Base-by-base conservation (phyloP, 1,140 invertebrate genomes). In the Protaetia brevitarsis region DNA sequence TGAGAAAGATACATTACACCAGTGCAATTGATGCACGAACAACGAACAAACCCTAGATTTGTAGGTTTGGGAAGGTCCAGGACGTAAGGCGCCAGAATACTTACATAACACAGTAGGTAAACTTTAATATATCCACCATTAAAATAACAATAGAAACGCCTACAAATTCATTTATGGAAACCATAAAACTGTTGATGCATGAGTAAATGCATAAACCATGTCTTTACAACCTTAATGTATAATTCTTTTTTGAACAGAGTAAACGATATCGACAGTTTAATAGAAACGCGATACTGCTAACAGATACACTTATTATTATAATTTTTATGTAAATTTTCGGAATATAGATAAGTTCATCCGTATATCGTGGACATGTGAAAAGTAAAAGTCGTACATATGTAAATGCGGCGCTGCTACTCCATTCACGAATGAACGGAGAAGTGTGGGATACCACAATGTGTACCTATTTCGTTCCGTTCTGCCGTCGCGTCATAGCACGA, bases 381-480 rank as follows among this genome's bases (percentile, higher is more conserved):
- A 51, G 41, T 51, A 51, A 51, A 51, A 51, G 41, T 51, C 16
- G n/a, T n/a, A n/a, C n/a, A 23, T 51, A 51, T 51, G 41, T 23
- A 51, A 51, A 51, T 51, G 41, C 26, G n/a, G n/a, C n/a, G 19
- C 16, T 23, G 3, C 41, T 19, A 23, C 13, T 51, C 41, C 41
- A 51, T 51, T 51, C 41, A 51, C 26, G 11, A 51, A 19, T 23
- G 41, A n/a, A 6, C 41, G 41, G 19, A 51, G 41, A 51, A 51
- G 41, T 51, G 41, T 51, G 41, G 34, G 41, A 51, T 51, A 51
- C 11, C 26, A 51, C 41, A 51, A 51, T 51, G 26, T 51, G 41
- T 51, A 51, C 41, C 26, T 51, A 51, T 51, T 51, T 51, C 41
- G 41, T 51, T 51, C 41, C 16, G 41, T 19, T 23, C 19, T n/a